Evolutionary conservation across 2,888 invertebrate genomes (phyloP), one percentile per base, ranked within the genome.

Genomic region (Sinodicranocentrus sp.): DNA sequence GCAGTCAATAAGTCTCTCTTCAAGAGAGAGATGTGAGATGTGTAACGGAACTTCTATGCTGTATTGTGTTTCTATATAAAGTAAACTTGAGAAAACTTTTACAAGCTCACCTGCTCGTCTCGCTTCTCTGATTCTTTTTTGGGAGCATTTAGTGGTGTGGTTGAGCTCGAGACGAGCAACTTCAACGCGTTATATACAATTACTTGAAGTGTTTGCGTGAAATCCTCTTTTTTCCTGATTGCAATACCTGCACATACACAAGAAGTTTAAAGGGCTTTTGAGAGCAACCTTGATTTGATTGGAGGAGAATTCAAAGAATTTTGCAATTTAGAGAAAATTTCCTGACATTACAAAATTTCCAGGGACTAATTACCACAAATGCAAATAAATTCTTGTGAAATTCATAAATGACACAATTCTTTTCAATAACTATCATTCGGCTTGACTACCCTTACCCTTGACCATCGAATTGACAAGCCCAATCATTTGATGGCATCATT

Each of bases 81-180:
- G 61, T n/a, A 26, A 26, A 61, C 2, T 26, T n/a, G 26, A 61
- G 61, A 61, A 61, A 61, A 13, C 15, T 65, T 68, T 48, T 17
- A 54, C 71, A 54, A 43, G 26, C 33, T 67, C 67, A 44, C 67
- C 57, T 43, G 68, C 43, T 43, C 77, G 77, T 77, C 39, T 67
- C 77, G 68, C 67, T 77, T 77, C 67, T 59, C 44, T 77, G 76
- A 21, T 39, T 76, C 54, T 54, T 52, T 67, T 54, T 67, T 28
- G 61, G 65, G 54, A 67, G 59, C 52, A 17, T 61, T 25, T 43
- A 48, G n/a, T n/a, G 15, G 48, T 33, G 10, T 33, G 33, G 48
- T 48, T 3, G 48, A n/a, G 15, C n/a, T 48, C 8, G 17, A 17
- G 8, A n/a, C 8, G 8, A n/a, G 15, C 15, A 17, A 48, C 48